These are phyloP conservation scores for Pollimyrus isidori DNA, from an alignment of 2,113 vertebrate species.

Conservation along the genomic window DNA sequence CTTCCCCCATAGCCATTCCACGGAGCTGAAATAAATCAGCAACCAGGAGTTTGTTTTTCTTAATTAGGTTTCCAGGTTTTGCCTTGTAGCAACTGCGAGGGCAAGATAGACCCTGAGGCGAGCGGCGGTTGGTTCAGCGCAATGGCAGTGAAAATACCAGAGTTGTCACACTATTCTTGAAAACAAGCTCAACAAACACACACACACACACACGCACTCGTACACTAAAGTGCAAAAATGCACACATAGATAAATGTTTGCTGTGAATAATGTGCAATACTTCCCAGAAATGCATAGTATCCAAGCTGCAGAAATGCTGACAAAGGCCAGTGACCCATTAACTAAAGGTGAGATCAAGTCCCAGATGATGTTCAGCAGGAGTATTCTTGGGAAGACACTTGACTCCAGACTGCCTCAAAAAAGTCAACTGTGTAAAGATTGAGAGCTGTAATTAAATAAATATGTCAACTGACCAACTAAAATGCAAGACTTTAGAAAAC, in stretches of 20 bases:
- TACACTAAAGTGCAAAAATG: not conserved
- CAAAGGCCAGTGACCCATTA: not conserved
- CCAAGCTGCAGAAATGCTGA: not conserved
- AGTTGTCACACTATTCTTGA: not conserved
- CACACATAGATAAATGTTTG: not conserved
- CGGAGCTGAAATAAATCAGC: not conserved
- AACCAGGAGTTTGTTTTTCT: not conserved
- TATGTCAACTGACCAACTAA: not conserved
- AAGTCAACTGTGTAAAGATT: not conserved
- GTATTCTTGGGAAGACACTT: not conserved
- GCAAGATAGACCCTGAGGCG: not conserved
- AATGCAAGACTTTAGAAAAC: not conserved
- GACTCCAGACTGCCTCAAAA: not conserved
- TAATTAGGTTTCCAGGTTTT: conserved; percentile 9
- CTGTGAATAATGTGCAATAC: not conserved
- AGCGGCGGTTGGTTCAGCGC: not conserved
- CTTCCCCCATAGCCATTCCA: not conserved
- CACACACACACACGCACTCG: not conserved
- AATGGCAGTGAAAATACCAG: not conserved
- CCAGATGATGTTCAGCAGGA: not conserved
- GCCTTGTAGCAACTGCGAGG: not conserved
- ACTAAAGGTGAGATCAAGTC: not conserved
- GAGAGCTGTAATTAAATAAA: not conserved
- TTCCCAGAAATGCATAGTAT: not conserved
- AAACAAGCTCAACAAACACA: not conserved